Evolutionary conservation across 2,888 invertebrate genomes (phyloP), one percentile per base, ranked within the genome.

Genomic region (Drosophila putrida): DNA sequence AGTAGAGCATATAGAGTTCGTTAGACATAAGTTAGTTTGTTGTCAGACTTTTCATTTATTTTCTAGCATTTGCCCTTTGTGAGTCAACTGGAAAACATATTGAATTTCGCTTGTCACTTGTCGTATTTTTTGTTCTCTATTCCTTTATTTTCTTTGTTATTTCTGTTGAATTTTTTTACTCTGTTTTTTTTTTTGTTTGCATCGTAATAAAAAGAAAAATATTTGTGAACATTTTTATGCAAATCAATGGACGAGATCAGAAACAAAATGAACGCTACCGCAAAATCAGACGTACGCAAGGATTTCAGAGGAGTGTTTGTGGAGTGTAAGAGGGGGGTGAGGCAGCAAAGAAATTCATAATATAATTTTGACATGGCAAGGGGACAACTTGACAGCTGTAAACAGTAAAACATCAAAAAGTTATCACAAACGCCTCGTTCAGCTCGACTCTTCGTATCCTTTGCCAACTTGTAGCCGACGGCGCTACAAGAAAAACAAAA

Each of bases 401-500:
- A 85, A 85, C 82, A 84, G 80, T 87, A 70, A 84, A 85, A 84
- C 85, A 85, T 85, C 87, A 85, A 80, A 85, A 85, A 87, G 85
- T 85, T 85, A 84, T 87, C 84, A 58, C 83, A 79, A 78, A 69
- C 66, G 63, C 67, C 67, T 51, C 63, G 20, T 20, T 20, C 20
- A 20, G 20, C 20, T 20, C 20, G 20, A 20, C 20, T 20, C 20
- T 41, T 44, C 54, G 55, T 44, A 63, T 71, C 64, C 72, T 76
- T 63, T 64, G 66, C 65, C 63, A 25, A 46, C 47, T 35, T 36
- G 64, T 36, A 20, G 72, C 76, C 72, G 58, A 47, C 68, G 71
- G 78, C 78, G 63, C 60, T 63, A 63, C 66, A 71, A 78, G 66
- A 64, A 68, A 77, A 76, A 76, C 75, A 75, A 78, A 78, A 72